Percentiles rank a stretch among this genome's conserved stretches.
Evolutionary conservation across 2,888 invertebrate species (phyloP).

Genomic region (Amiota communis): DNA sequence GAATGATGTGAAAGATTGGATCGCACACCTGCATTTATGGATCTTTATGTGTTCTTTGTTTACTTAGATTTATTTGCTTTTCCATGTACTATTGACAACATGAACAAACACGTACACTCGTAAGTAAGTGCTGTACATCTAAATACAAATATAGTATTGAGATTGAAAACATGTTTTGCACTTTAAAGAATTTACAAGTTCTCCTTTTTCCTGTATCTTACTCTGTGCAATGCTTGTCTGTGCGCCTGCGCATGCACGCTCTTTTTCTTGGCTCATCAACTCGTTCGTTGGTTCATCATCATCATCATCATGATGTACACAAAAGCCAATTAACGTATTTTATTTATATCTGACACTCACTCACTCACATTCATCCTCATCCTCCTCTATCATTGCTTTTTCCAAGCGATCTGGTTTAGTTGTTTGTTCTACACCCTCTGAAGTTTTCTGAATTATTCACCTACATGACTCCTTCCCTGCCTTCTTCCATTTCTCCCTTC

Average conservation of each 20-base stretch:
- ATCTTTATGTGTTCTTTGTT: not conserved
- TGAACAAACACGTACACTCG: not conserved
- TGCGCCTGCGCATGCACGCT: slow-evolving; percentile 2
- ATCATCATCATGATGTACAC: not conserved
- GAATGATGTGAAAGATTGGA: not conserved
- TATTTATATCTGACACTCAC: slow-evolving; percentile 13
- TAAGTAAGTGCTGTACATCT: not conserved
- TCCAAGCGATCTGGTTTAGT: too few species aligned
- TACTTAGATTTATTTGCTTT: not conserved
- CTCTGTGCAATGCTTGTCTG: not conserved
- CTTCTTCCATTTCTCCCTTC: too few species aligned
- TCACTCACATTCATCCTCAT: too few species aligned
- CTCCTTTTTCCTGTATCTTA: not conserved
- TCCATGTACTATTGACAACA: not conserved
- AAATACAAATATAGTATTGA: not conserved
- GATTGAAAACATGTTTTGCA: slow-evolving; percentile 20
- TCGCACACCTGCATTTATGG: not conserved
- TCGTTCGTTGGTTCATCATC: not conserved
- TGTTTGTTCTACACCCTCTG: too few species aligned
- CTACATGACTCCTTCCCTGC: too few species aligned
- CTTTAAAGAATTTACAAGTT: not conserved
- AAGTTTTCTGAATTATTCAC: too few species aligned
- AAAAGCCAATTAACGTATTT: slow-evolving; percentile 23
- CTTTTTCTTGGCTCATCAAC: not conserved
- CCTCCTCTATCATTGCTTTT: too few species aligned